Conservation (phyloP, 1,140 invertebrate species). For the Drosophila baimaii region DNA sequence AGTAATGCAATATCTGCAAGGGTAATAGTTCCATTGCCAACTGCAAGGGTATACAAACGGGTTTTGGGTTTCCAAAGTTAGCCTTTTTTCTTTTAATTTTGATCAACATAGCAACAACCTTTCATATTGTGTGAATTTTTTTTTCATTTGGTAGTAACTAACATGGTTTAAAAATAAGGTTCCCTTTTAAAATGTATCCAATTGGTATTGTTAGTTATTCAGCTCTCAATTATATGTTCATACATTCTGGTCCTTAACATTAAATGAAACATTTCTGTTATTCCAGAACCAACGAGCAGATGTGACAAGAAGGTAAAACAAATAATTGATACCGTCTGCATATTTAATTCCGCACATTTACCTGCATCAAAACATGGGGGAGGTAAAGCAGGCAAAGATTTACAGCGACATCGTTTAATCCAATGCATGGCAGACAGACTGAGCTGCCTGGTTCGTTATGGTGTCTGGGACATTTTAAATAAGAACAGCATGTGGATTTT, state of each 20-base stretch:
- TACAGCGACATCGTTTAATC: not conserved
- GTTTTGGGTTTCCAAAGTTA: too few relatives aligned
- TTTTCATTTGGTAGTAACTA: too few relatives aligned
- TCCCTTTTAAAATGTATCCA: not conserved
- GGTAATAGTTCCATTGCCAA: too few relatives aligned
- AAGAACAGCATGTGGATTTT: constrained; percentile 16
- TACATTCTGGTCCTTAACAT: not conserved
- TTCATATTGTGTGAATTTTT: too few relatives aligned
- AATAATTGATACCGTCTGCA: not conserved
- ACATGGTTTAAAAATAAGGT: too few relatives aligned
- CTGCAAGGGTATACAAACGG: too few relatives aligned
- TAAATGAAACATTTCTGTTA: not conserved
- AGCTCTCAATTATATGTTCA: not conserved
- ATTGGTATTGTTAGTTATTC: not conserved
- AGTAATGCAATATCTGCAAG: too few relatives aligned
- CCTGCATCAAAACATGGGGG: not conserved
- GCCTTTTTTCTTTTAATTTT: too few relatives aligned
- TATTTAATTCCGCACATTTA: not conserved
- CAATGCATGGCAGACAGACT: not conserved
- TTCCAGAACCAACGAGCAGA: not conserved
- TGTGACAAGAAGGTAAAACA: not conserved
- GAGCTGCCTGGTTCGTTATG: not conserved
- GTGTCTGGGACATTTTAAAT: constrained; percentile 9
- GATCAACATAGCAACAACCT: too few relatives aligned
- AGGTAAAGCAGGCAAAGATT: not conserved